Conservation (phyloP, 2,113 vertebrate species). For the Lamprotornis superbus region DNA sequence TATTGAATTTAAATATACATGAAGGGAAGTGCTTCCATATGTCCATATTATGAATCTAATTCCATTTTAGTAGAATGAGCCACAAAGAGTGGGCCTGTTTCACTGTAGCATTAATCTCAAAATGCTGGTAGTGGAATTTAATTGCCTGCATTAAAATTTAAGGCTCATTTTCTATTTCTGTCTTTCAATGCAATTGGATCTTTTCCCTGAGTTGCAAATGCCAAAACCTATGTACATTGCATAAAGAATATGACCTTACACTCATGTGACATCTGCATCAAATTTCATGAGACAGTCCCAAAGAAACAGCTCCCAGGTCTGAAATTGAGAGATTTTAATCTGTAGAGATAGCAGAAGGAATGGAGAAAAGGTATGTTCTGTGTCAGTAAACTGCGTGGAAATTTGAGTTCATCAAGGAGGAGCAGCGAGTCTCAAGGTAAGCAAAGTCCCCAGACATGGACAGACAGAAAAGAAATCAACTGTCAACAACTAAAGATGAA, state of each 20-base stretch:
- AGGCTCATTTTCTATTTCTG: constrained; percentile 4
- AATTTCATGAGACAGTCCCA: background rate
- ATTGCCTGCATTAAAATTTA: constrained; percentile 19
- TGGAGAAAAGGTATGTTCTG: background rate
- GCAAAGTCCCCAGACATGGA: background rate
- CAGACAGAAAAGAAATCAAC: background rate
- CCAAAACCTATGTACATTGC: background rate
- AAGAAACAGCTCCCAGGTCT: background rate
- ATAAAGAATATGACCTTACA: background rate
- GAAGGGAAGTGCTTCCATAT: background rate
- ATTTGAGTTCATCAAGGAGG: background rate
- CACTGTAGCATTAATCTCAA: background rate
- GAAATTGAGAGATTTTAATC: background rate
- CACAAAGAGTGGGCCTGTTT: background rate
- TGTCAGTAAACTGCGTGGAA: background rate
- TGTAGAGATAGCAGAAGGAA: background rate
- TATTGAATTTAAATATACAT: constrained; percentile 41
- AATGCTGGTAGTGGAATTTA: background rate
- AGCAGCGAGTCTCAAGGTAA: background rate
- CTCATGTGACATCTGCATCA: background rate
- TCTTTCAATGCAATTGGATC: background rate
- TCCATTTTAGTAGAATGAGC: background rate
- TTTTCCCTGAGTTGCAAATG: background rate
- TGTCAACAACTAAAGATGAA: background rate
- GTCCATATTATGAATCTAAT: background rate